Evolutionary conservation across 2,113 vertebrate species (phyloP), one percentile per base, ranked within the genome.

Genomic region (Hydropotes inermis): DNA sequence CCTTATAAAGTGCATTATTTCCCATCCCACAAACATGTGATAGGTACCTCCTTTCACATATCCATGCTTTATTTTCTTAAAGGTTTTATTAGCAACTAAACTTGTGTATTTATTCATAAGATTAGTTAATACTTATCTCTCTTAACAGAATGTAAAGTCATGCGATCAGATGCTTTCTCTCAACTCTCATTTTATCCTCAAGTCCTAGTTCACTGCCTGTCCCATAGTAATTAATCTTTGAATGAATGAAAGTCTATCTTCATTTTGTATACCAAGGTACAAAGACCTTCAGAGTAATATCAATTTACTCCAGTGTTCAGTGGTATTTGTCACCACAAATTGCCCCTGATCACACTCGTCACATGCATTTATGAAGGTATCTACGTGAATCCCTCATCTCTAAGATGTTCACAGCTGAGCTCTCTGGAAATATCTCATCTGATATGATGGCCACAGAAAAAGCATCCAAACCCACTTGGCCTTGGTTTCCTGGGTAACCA

Each of bases 401-500:
- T 6, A 61, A 70, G 78, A 87, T 39, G 74, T 47, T 95, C 78
- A 64, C 67, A 70, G 33, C 82, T n/a, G 70, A 86, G 78, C 55
- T 83, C 70, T 97, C 95, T 45, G 36, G 91, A 86, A 91, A n/a
- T 27, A 58, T 58, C 82, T 86, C 79, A 30, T 84, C 88, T 55
- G 61, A 60, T 79, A 55, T 3, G 10, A 96, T 81, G 92, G 92
- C 89, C 86, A 64, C 79, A 95, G 83, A 91, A 79, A 97, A 97
- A 83, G 60, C 97, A 96, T 87, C 52, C 57, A 76, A 47, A 58
- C 45, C 50, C 83, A 97, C 96, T 97, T 96, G 96, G 97, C 97
- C 97, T 98, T 98, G 97, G 98, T 98, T 97, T 97, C 98, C 98
- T 23, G 39, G 98, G 98, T 87, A 98, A 98, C 98, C 97, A 98